A percentile compares a stretch with the other conserved stretches of the same genome.
These are phyloP conservation scores for Caenorhabditis sp. DNA, from an alignment of 2,888 invertebrate genomes.

Conservation along the genomic window DNA sequence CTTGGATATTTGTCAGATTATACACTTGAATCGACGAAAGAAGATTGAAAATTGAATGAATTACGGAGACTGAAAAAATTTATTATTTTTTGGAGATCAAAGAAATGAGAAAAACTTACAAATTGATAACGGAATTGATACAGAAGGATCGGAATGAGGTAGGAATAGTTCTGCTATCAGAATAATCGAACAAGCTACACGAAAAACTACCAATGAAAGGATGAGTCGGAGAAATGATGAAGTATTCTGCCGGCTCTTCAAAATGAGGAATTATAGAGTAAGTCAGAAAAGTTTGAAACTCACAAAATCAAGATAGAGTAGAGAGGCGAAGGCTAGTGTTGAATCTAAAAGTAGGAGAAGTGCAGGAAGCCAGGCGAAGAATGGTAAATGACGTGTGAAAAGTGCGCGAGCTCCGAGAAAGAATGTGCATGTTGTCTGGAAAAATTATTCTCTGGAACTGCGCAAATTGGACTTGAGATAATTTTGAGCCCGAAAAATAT, in stretches of 20 bases:
- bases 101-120: slow-evolving; percentile 5
- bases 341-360: slow-evolving; percentile 37
- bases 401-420: slow-evolving; percentile 29
- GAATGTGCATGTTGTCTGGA: slow-evolving; percentile 27
- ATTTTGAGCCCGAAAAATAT: neutral
- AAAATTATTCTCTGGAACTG: neutral
- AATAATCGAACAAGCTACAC: slow-evolving; percentile 17
- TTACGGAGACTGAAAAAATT: slow-evolving; percentile 20
- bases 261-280: neutral
- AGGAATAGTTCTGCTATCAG: slow-evolving; percentile 34
- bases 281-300: neutral
- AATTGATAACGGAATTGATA: slow-evolving; percentile 29
- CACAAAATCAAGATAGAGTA: slow-evolving; percentile 39
- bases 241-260: slow-evolving; percentile 25
- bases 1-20: slow-evolving; percentile 13
- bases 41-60: slow-evolving; percentile 22
- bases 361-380: slow-evolving; percentile 40
- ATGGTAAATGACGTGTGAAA: slow-evolving; percentile 30
- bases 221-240: slow-evolving; percentile 22
- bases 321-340: slow-evolving; percentile 29
- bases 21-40: slow-evolving; percentile 27
- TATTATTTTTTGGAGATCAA: neutral
- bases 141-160: slow-evolving; percentile 32
- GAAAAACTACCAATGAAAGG: slow-evolving; percentile 19
- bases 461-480: neutral